A percentile compares a stretch with the other conserved stretches of the same genome.
These are phyloP conservation scores for Oncopodura yosiiana DNA, from an alignment of 1,140 invertebrate genomes.

Conservation along the genomic window DNA sequence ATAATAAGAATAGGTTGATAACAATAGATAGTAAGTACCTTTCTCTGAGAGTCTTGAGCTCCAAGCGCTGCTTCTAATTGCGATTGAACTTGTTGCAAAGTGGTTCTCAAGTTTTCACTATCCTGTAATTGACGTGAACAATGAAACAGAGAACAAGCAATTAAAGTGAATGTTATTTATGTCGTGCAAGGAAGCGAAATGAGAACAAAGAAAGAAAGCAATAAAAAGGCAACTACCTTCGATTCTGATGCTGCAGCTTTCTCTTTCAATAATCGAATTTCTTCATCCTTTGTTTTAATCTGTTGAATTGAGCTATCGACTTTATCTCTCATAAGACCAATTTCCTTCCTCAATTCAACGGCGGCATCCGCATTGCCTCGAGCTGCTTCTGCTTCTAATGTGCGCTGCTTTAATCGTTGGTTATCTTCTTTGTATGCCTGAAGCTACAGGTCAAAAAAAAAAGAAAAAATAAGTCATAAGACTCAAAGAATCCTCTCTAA, in stretches of 20 bases:
- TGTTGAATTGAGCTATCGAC: conserved; percentile 60
- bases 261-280: conserved; percentile 43
- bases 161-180: neutral
- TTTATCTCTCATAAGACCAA: conserved; percentile 55
- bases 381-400: conserved; percentile 60
- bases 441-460: conserved; percentile 44
- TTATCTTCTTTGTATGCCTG: conserved; percentile 95
- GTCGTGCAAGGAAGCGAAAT: neutral
- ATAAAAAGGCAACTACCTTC: conserved; percentile 13
- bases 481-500: too few relatives aligned
- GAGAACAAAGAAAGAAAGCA: neutral
- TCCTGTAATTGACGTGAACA: conserved; percentile 67
- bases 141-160: neutral
- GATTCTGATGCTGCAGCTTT: conserved; percentile 19
- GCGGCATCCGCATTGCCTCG: conserved; percentile 48
- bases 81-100: conserved; percentile 53
- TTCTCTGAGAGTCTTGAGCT: conserved; percentile 70
- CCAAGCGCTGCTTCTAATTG: conserved; percentile 70
- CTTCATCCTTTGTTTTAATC: conserved; percentile 65
- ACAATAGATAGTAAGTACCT: too few relatives aligned
- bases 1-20: too few relatives aligned
- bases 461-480: too few relatives aligned
- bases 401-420: conserved; percentile 68
- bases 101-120: conserved; percentile 59
- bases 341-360: conserved; percentile 49